Evolutionary conservation across 2,888 invertebrate species (phyloP), one percentile per base, ranked within the genome.

Genomic region (Pachymerium ferrugineum): DNA sequence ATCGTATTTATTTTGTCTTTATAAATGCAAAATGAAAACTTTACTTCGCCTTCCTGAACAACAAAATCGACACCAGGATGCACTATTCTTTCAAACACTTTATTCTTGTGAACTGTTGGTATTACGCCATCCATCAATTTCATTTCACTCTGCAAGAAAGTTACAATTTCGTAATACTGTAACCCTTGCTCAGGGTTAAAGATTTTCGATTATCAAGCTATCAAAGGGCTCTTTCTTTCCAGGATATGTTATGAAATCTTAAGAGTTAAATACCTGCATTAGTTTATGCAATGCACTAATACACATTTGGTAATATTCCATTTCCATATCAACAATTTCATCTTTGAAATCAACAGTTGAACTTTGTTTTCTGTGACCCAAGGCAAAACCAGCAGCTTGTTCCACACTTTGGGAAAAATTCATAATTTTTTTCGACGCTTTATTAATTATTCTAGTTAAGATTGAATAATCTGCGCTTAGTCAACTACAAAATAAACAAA

Each of bases 51-150:
- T 81, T 94, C 94, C 78, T 88, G 88, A 0, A 92, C 91, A 16
- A 96, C 89, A 74, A 90, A 85, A 77, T 92, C 91, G 84, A 96
- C 89, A 71, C 94, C 91, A 80, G 91, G 92, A 77, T 89, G 87
- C 8, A 95, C 89, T 76, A 96, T 88, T 54, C 89, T 88, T 77
- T 92, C 90, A 80, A 96, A 91, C 6, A 95, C 90, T 78, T 90
- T 88, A 31, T 91, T 89, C 80, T 93, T 90, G 78, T 92, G 89
- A 54, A 90, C 88, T 76, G 88, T 84, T 8, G 94, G 92, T 80
- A 97, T 89, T 8, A 97, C 90, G 33, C 91, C 92, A 71, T 89
- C 88, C 86, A 96, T 90, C 33, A 92, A 83, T 70, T 89, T 86
- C 77, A 92, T 89, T 83, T 97, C 97, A 82, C 91, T 90, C 83